phyloP scores from a whole-genome alignment of 2,888 invertebrate species.

The Cylindroiulus punctatus region DNA sequence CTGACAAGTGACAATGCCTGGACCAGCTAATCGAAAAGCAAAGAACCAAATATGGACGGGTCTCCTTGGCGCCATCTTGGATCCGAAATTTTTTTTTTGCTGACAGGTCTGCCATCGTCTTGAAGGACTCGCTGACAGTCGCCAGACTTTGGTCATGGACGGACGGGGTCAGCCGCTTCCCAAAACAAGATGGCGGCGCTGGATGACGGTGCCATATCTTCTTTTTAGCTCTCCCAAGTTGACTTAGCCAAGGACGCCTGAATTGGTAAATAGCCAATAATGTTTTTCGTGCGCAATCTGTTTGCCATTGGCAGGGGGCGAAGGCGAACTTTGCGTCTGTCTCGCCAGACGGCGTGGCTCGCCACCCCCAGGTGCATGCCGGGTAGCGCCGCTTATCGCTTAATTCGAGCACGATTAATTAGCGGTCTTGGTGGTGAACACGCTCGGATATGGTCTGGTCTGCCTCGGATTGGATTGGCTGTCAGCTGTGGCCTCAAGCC shows the following conservation, averaged over 20 bases:
- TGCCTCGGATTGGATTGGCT: neutral
- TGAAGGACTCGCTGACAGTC: neutral
- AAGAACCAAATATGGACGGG: neutral
- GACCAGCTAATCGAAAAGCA: neutral
- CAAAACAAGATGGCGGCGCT: neutral
- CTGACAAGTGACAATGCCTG: neutral
- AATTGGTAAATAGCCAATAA: constrained; percentile 38
- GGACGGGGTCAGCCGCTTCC: neutral
- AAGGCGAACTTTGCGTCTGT: neutral
- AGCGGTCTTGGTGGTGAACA: neutral
- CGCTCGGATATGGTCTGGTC: neutral
- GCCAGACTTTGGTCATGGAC: constrained; percentile 15
- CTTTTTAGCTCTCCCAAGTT: neutral
- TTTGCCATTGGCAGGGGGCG: neutral
- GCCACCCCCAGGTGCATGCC: neutral
- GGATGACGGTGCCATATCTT: constrained; percentile 1
- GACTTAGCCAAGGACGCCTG: constrained; percentile 5
- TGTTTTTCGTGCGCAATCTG: constrained; percentile 12
- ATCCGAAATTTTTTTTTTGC: neutral
- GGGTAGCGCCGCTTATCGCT: neutral
- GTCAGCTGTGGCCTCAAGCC: neutral
- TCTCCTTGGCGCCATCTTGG: neutral
- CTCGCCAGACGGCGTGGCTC: constrained; percentile 36
- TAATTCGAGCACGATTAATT: neutral
- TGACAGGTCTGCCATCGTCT: neutral